phyloP scores from a whole-genome alignment of 1,140 invertebrate species.

The Heliconius hermathena region DNA sequence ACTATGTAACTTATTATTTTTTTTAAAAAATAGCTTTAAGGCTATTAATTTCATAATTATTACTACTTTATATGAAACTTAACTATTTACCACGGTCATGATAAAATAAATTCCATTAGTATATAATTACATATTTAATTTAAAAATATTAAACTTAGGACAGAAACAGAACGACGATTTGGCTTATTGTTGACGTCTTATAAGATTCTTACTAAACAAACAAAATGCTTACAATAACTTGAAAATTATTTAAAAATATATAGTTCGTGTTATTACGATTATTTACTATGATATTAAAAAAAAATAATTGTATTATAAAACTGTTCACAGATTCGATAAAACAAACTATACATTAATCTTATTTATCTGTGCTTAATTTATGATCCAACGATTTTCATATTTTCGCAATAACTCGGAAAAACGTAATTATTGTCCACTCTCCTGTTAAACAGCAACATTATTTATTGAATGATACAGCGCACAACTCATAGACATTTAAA shows the following conservation, averaged over 20 bases:
- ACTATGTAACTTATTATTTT: neutral
- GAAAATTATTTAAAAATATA: neutral
- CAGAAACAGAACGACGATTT: neutral
- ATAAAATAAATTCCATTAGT: neutral
- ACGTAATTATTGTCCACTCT: no score
- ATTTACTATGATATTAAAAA: neutral
- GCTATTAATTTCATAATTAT: neutral
- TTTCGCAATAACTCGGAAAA: no score
- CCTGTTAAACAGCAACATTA: no score
- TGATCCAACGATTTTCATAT: no score
- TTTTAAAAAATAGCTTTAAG: neutral
- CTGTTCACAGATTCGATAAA: neutral
- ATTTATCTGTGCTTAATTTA: no score
- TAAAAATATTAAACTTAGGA: no score
- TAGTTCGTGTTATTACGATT: neutral
- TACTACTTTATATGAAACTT: conserved; percentile 4
- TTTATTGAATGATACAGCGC: no score
- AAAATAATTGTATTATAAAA: neutral
- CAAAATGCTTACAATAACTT: neutral
- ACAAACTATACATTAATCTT: no score
- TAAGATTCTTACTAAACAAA: neutral
- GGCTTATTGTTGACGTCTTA: neutral
- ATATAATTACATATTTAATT: no score
- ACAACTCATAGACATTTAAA: no score
- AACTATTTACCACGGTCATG: neutral